Conservation (phyloP, 2,113 vertebrate genomes). For the Benitochromis conjunctus region DNA sequence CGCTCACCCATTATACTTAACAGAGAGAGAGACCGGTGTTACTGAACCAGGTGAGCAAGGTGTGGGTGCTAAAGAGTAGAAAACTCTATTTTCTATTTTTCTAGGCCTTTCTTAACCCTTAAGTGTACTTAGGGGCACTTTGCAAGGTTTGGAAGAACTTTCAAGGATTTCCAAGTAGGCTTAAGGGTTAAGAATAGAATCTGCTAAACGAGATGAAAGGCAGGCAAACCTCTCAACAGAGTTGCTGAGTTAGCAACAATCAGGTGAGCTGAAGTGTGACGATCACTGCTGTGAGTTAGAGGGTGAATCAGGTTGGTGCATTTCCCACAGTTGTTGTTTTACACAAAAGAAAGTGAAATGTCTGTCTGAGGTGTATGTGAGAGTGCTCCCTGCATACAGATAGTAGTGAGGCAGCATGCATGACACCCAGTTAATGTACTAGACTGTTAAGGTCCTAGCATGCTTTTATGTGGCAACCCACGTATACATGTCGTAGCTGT, state of each 20-base stretch:
- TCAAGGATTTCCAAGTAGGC: too few relatives aligned
- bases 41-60: neutral
- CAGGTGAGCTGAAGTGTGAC: neutral
- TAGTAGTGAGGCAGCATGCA: neutral
- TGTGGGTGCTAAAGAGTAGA: neutral
- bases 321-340: neutral
- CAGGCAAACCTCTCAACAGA: neutral
- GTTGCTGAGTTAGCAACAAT: neutral
- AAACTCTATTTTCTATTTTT: neutral
- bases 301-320: neutral
- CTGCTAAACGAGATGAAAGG: neutral
- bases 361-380: neutral
- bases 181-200: neutral
- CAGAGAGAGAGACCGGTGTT: neutral
- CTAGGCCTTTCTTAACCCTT: too few relatives aligned
- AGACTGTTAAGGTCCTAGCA: neutral
- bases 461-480: neutral
- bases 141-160: too few relatives aligned
- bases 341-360: neutral
- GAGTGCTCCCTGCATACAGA: neutral
- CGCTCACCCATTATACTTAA: neutral
- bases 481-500: neutral
- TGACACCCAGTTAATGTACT: neutral
- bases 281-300: neutral
- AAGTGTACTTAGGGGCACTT: too few relatives aligned